phyloP scores from a whole-genome alignment of 2,113 vertebrate genomes.

The Athene cunicularia region DNA sequence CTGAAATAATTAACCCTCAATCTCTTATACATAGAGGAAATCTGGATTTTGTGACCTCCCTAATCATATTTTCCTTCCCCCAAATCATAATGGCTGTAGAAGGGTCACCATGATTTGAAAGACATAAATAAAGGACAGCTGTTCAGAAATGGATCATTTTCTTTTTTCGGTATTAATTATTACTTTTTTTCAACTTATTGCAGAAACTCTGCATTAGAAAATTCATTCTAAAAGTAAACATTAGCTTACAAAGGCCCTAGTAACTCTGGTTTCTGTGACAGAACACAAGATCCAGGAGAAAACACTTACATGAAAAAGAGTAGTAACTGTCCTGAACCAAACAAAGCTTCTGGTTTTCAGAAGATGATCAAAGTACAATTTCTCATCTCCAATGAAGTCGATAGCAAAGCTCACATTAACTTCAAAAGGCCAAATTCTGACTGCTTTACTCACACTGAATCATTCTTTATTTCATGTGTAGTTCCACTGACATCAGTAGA shows the following conservation, averaged over 20 bases:
- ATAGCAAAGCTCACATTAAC: slow-evolving; percentile 1
- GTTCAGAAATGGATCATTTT: background rate
- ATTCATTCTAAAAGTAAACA: background rate
- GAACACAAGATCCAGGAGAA: background rate
- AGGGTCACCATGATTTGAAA: background rate
- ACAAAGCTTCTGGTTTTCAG: background rate
- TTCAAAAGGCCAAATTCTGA: slow-evolving; percentile 43
- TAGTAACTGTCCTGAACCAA: background rate
- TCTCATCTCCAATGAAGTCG: background rate
- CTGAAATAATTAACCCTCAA: background rate
- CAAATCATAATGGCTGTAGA: background rate
- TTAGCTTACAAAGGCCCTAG: background rate
- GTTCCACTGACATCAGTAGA: background rate
- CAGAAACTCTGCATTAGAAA: background rate
- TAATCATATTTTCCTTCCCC: background rate
- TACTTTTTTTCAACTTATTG: background rate
- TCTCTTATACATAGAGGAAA: background rate
- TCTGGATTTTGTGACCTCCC: background rate
- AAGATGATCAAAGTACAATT: slow-evolving; percentile 18
- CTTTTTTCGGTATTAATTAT: background rate
- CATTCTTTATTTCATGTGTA: background rate
- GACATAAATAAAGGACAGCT: background rate
- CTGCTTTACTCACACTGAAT: background rate
- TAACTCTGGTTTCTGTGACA: background rate
- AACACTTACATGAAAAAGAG: background rate